A percentile compares a stretch with the other conserved stretches of the same genome.
Evolutionary conservation across 2,888 invertebrate genomes (phyloP).

Genomic region (Amorpha juglandis): DNA sequence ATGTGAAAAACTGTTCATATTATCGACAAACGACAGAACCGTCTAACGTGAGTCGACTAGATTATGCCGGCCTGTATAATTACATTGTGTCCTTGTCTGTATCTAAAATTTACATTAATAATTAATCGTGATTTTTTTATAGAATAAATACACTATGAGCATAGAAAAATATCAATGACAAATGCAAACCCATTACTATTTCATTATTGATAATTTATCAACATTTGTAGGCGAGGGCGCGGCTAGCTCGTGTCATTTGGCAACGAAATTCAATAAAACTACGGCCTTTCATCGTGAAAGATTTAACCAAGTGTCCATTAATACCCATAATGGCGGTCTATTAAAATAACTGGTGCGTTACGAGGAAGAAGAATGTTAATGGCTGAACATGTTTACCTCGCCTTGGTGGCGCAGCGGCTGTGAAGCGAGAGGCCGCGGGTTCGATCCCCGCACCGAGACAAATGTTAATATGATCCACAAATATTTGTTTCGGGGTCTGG

Average conservation of each 20-base stretch:
- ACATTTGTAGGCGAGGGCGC: background rate
- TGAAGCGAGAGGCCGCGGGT: too few relatives aligned
- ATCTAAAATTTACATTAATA: background rate
- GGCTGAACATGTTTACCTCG: background rate
- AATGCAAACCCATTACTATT: background rate
- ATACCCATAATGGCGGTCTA: slow-evolving; percentile 19
- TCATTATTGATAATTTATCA: slow-evolving; percentile 22
- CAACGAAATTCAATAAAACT: slow-evolving; percentile 23
- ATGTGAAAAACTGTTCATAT: too few relatives aligned
- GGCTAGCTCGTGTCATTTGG: slow-evolving; percentile 8
- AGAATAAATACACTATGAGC: too few relatives aligned
- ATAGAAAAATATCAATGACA: background rate
- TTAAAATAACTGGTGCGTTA: slow-evolving; percentile 20
- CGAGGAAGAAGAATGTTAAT: background rate
- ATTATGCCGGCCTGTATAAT: too few relatives aligned
- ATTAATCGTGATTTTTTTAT: too few relatives aligned
- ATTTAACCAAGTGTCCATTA: slow-evolving; percentile 18
- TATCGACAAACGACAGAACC: too few relatives aligned
- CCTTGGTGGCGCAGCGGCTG: too few relatives aligned
- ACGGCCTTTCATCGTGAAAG: slow-evolving; percentile 11
- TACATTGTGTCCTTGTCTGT: too few relatives aligned
- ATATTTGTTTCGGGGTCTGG: too few relatives aligned
- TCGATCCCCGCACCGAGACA: too few relatives aligned
- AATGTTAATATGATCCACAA: too few relatives aligned
- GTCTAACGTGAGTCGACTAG: too few relatives aligned